phyloP scores from a whole-genome alignment of 35 echinoderm and acorn worm genomes.

The Apostichopus japonicus region DNA sequence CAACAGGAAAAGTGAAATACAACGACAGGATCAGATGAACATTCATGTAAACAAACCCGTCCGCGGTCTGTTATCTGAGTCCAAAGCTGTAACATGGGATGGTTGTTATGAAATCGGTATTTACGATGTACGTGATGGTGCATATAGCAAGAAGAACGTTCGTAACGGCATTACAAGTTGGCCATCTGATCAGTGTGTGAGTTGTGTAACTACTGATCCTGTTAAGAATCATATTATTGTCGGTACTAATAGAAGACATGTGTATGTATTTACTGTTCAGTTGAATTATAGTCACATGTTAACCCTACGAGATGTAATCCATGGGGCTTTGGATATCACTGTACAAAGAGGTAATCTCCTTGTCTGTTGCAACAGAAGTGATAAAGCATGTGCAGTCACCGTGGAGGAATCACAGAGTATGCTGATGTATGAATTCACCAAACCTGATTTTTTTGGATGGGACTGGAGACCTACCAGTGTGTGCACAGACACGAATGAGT shows the following conservation, averaged over 20 bases:
- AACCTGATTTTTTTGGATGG: neutral
- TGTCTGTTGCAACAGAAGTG: neutral
- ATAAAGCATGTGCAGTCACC: neutral
- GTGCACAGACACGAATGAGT: neutral
- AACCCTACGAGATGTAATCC: constrained; percentile 3
- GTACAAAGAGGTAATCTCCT: neutral
- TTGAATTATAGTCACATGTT: neutral
- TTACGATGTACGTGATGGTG: neutral
- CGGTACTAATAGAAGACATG: neutral
- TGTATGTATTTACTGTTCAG: constrained; percentile 29
- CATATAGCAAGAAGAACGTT: neutral
- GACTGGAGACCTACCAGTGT: neutral
- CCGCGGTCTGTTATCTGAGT: neutral
- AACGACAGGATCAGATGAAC: no score
- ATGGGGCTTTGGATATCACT: no score
- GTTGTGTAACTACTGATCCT: neutral
- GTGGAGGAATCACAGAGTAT: neutral
- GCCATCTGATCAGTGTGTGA: neutral
- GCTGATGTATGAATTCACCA: constrained; percentile 3
- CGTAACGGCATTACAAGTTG: neutral
- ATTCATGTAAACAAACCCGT: neutral
- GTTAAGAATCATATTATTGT: neutral
- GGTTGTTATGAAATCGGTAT: neutral
- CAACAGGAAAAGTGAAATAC: neutral
- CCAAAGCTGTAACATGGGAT: neutral